A percentile compares a stretch with the other conserved stretches of the same genome.
These are phyloP conservation scores for Ophion obscuratus DNA, from an alignment of 2,888 invertebrate genomes.

Conservation along the genomic window DNA sequence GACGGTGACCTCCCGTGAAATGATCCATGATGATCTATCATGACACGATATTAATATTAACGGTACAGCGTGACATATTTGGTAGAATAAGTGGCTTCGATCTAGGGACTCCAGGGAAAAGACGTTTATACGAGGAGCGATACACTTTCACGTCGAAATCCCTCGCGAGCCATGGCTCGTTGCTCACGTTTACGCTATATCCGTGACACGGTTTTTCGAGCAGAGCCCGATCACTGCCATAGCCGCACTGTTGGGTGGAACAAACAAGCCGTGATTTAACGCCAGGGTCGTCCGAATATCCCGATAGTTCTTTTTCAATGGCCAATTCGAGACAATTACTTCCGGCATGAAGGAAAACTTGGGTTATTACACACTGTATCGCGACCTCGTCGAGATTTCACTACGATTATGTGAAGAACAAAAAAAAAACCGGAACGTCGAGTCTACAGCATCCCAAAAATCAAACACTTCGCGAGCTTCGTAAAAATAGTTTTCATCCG, in stretches of 20 bases:
- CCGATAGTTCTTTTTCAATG: constrained; percentile 69
- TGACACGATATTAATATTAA: too few relatives aligned
- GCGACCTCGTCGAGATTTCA: constrained; percentile 66
- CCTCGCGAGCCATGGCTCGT: neutral
- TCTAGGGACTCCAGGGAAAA: neutral
- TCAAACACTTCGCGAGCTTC: neutral
- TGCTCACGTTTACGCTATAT: constrained; percentile 54
- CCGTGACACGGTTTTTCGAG: constrained; percentile 49
- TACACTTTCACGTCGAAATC: constrained; percentile 34
- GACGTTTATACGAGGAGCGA: neutral
- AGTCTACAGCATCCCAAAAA: neutral
- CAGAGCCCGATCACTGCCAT: constrained; percentile 41
- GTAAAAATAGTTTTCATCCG: neutral
- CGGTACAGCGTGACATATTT: too few relatives aligned
- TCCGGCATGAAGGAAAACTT: constrained; percentile 71
- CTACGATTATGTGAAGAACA: constrained; percentile 20
- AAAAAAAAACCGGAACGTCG: constrained; percentile 14
- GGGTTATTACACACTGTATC: constrained; percentile 25
- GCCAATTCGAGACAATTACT: constrained; percentile 73
- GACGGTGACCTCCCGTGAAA: too few relatives aligned
- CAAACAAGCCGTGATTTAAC: constrained; percentile 67
- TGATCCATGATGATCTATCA: too few relatives aligned
- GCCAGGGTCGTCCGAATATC: constrained; percentile 68
- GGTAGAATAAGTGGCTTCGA: neutral
- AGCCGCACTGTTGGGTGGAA: constrained; percentile 57